A percentile compares a stretch with the other conserved stretches of the same genome.
Conservation (phyloP, 2,888 invertebrate genomes). For the Marronus borbonicus region DNA sequence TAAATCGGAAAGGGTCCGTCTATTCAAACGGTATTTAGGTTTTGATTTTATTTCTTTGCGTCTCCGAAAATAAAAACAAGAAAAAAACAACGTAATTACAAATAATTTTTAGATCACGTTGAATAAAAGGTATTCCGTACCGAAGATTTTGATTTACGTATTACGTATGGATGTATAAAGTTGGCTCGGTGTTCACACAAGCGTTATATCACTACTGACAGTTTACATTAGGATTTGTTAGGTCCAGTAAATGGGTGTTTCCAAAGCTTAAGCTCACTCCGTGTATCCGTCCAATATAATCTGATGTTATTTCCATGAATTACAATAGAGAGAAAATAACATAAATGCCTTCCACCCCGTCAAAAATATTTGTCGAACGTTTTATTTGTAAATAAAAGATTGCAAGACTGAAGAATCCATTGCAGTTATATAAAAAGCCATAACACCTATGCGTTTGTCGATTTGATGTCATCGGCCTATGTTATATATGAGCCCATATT, state of each 20-base stretch:
- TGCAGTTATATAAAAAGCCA: constrained; percentile 32
- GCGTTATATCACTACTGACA: constrained; percentile 56
- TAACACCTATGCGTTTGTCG: constrained; percentile 43
- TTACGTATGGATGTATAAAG: constrained; percentile 20
- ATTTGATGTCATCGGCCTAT: constrained; percentile 65
- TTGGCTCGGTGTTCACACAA: constrained; percentile 50
- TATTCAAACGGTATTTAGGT: constrained; percentile 9
- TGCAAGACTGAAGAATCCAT: neutral
- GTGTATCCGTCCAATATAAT: constrained; percentile 28
- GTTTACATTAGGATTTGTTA: constrained; percentile 59
- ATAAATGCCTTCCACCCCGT: neutral
- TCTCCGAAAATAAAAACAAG: too few relatives aligned
- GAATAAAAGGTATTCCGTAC: too few relatives aligned
- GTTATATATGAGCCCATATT: constrained; percentile 68
- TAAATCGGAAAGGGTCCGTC: constrained; percentile 4
- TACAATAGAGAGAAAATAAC: neutral
- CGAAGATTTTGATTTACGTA: constrained; percentile 37
- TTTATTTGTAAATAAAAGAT: neutral
- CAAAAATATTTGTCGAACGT: neutral
- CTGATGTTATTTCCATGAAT: constrained; percentile 6
- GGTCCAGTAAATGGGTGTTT: constrained; percentile 55
- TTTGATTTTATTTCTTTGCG: neutral
- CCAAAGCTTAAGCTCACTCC: constrained; percentile 36
- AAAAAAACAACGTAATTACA: too few relatives aligned
- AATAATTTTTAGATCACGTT: too few relatives aligned